Evolutionary conservation across 2,888 invertebrate genomes (phyloP).

Genomic region (Xiphydria camelus): DNA sequence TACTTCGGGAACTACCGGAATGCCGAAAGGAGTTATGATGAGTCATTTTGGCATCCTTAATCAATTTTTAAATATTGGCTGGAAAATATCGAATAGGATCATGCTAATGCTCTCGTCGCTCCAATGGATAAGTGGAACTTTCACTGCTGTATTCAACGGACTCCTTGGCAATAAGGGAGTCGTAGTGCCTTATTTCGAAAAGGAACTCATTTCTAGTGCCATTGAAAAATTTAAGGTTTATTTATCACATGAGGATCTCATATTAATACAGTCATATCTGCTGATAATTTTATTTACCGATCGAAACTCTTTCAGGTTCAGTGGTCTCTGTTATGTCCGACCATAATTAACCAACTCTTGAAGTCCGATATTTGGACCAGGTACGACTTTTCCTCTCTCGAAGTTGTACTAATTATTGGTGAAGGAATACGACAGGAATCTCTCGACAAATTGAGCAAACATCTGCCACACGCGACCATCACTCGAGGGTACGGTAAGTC

Average conservation of each 20-base stretch:
- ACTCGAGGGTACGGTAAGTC: constrained; percentile 31
- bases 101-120: too few relatives aligned
- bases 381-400: constrained; percentile 29
- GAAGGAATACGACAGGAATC: constrained; percentile 21
- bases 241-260: background rate
- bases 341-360: constrained; percentile 27
- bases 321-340: constrained; percentile 29
- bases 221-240: constrained; percentile 46
- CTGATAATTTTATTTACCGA: background rate
- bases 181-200: too few relatives aligned
- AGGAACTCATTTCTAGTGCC: constrained; percentile 31
- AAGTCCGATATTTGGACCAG: constrained; percentile 16
- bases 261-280: too few relatives aligned
- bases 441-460: constrained; percentile 15
- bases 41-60: too few relatives aligned
- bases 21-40: constrained; percentile 49
- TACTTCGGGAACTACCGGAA: constrained; percentile 49
- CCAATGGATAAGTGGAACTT: constrained; percentile 43
- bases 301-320: constrained; percentile 20
- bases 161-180: constrained; percentile 9
- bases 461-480: constrained; percentile 20
- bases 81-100: too few relatives aligned
- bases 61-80: too few relatives aligned
- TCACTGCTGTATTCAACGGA: constrained; percentile 25
- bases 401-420: constrained; percentile 23